Evolutionary conservation across 2,797 vertebrate genomes (phyloP).

Genomic region (Catamblyrhynchus diadema): DNA sequence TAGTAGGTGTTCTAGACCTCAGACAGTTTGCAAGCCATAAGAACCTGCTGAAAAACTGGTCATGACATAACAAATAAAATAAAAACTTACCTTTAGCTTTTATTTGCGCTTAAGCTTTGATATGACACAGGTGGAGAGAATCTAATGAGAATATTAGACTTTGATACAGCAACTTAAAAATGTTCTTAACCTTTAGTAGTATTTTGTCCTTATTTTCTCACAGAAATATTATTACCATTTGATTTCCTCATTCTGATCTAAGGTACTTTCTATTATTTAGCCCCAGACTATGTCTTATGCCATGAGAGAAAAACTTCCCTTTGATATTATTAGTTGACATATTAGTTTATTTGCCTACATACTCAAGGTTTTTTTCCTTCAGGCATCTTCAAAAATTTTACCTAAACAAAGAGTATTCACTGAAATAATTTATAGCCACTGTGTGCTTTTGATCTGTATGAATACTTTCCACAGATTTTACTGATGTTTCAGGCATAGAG

Average conservation of each 20-base stretch:
- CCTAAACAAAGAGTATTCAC: not conserved
- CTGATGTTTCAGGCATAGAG: not conserved
- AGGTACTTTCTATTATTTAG: not conserved
- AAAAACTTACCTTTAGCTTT: not conserved
- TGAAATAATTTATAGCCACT: slow-evolving; percentile 16
- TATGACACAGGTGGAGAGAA: not conserved
- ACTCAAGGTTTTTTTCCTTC: not conserved
- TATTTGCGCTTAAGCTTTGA: not conserved
- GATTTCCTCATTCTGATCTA: not conserved
- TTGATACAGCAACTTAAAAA: not conserved
- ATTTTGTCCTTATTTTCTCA: not conserved
- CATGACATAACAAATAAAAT: not conserved
- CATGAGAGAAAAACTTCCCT: not conserved
- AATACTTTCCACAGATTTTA: not conserved
- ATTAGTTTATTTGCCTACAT: slow-evolving; percentile 1
- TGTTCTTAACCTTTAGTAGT: not conserved
- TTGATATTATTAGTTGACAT: not conserved
- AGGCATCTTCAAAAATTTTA: not conserved
- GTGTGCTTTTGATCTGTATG: not conserved
- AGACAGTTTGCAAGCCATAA: not conserved
- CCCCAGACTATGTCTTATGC: not conserved
- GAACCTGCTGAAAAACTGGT: not conserved
- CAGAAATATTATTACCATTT: not conserved
- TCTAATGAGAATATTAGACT: not conserved
- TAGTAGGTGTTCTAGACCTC: not conserved